Evolutionary conservation across 2,113 vertebrate species (phyloP), one percentile per base, ranked within the genome.

Genomic region (Syngnathus floridae): DNA sequence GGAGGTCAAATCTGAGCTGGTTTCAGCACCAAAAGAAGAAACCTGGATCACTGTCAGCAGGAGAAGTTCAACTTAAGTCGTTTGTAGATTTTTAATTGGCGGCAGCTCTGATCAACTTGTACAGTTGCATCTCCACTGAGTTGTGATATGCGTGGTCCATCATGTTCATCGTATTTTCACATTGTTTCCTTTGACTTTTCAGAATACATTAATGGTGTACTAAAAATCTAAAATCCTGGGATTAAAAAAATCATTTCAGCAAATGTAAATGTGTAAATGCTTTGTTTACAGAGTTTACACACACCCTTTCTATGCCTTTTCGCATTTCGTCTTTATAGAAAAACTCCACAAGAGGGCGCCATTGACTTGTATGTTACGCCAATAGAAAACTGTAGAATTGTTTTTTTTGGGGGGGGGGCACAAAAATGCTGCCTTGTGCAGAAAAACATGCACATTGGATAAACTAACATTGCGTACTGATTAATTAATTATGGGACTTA

Each of bases 11-110:
- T 97, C 93, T 7, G 93, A 97, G 78, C 92, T 99, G 79, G 96
- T 99, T 66, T 93, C 94, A 43, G 92, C 94, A 0, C 93, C 93
- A 0, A 98, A 93, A 75, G 96, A 99, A 9, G 97, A 98, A 83
- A 93, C 92, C 51, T 99, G 97, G 97, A 91, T 98, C 84, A 95
- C 92, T 0, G 86, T 96, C 73, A 94, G 91, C 86, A 92, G 90
- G 71, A 93, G 94, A 78, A 89, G 77, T 62, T 94, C 88, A 90
- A 68, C 43, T 26, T 61, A 61, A 26, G 40, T 61, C n/a, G 22
- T 21, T 1, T 13, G 17, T 21, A 40, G 37, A n/a, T 2, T 43
- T 22, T 16, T 7, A 13, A 19, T 41, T 60, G 22, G n/a, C 9
- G 13, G 22, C 11, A 8, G 19, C 37, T 60, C 4, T 43, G 37